A percentile compares a stretch with the other conserved stretches of the same genome.
phyloP scores from a whole-genome alignment of 2,888 invertebrate genomes.

The Gisinianus flammeolus region DNA sequence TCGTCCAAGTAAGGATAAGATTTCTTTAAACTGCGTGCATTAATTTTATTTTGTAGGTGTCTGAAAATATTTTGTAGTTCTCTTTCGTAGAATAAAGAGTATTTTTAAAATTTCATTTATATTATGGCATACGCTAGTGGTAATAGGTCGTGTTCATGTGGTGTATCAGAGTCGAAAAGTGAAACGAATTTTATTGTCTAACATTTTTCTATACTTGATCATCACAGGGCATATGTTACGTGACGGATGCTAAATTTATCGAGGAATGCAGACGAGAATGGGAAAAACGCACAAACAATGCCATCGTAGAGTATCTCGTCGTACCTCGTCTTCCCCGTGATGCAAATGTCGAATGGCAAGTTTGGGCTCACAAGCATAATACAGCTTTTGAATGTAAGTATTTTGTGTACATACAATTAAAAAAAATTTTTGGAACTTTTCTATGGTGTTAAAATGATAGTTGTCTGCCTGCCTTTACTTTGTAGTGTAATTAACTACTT shows the following conservation, averaged over 20 bases:
- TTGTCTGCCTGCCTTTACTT: no score
- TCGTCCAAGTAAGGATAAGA: slow-evolving; percentile 70
- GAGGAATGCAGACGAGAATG: slow-evolving; percentile 79
- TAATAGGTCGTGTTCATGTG: no score
- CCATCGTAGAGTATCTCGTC: slow-evolving; percentile 85
- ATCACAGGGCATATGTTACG: slow-evolving; percentile 83
- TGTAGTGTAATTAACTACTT: no score
- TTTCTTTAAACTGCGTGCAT: background rate
- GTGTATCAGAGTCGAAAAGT: background rate
- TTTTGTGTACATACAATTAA: no score
- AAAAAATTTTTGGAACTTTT: no score
- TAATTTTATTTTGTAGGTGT: no score
- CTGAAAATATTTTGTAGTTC: no score
- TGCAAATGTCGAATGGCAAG: slow-evolving; percentile 90
- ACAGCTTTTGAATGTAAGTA: slow-evolving; percentile 82
- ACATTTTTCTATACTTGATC: background rate
- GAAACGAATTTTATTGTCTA: background rate
- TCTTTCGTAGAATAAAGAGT: no score
- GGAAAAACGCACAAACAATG: slow-evolving; percentile 79
- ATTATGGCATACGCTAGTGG: no score
- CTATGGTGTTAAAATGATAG: no score
- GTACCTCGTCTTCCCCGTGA: slow-evolving; percentile 79
- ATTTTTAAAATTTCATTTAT: no score
- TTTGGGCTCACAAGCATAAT: slow-evolving; percentile 88
- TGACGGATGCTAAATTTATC: slow-evolving; percentile 74